Evolutionary conservation across 1,140 invertebrate genomes (phyloP), one percentile per base, ranked within the genome.

Genomic region (Apis florea): DNA sequence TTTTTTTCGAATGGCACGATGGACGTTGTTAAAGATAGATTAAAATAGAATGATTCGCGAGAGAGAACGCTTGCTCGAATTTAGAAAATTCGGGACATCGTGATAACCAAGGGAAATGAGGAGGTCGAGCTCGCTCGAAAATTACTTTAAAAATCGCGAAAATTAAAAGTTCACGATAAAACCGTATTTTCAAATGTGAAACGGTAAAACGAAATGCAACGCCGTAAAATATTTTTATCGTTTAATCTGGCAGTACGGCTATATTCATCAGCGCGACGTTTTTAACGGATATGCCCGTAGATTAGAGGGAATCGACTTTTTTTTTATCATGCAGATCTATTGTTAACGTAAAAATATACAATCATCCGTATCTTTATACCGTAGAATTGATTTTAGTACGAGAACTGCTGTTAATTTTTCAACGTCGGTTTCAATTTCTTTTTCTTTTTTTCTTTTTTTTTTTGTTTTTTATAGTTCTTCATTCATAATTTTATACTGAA

Each of bases 191-290:
- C 59, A 15, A 54, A 64, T 26, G 19, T 24, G 19, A 19, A 64
- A 15, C 49, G n/a, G 26, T 54, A 53, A 64, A 75, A 51, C 61
- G 61, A 64, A 74, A 74, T 17, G 72, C 47, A 21, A n/a, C 13
- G 47, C 0, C 40, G 47, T 74, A 63, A 74, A 74, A 74, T 63
- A 73, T 61, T 73, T 73, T 73, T 61, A 73, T 49, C 72, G 47
- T 10, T 40, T 63, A 26, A 21, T n/a, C 54, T 63, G 51, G n/a
- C 15, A 24, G 0, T n/a, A 9, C 15, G n/a, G 0, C 3, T 9
- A 54, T 74, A 51, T 74, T 74, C 72, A 51, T 51, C 59, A 51
- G 47, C 13, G 15, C 17, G 24, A 63, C 47, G 51, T 75, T 64
- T 74, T 61, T 47, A 61, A 26, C 13, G n/a, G 58, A 49, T 51